Evolutionary conservation across 1,140 invertebrate genomes (phyloP), one percentile per base, ranked within the genome.

Genomic region (Cardiocondyla obscurior): DNA sequence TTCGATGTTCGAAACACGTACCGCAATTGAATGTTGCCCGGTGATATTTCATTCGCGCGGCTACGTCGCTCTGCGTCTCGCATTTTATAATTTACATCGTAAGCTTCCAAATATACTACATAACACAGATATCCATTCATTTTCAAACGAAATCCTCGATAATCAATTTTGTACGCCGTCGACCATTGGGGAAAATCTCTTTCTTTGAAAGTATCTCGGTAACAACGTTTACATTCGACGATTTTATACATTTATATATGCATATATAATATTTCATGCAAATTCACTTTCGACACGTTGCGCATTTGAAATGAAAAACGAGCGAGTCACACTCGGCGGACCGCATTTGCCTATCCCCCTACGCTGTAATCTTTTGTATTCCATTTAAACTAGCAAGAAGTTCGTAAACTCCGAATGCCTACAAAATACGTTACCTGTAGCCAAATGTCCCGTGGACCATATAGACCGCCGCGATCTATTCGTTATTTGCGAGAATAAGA

Each of bases 401-500:
- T 55, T 84, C 57, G 62, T 81, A 89, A 82, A 62, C 83, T 85
- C 73, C 79, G 60, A 77, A 87, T 84, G 83, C 72, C 74, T 85
- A 49, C 64, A 86, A 84, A 90, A 92, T 81, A 65, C 83, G 91
- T 92, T 92, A 92, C 89, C 87, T 89, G 86, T 91, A 92, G 92
- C 92, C 93, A 94, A 94, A 94, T 92, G 92, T 93, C 91, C 88
- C 90, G 90, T 90, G 92, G 90, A 92, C 88, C 90, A 90, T 92
- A 90, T 88, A 91, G 87, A 93, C 86, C 89, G 91, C 88, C 90
- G 89, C 88, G 85, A 90, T 91, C 88, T 89, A 83, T 88, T 85
- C 85, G 85, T 88, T 88, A 81, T 82, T 73, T 65, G 67, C 86
- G 82, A 60, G 83, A 60, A 25, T 30, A 51, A 44, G 19, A 62